These are phyloP conservation scores for Lasioglossum oenotherae DNA, from an alignment of 2,888 invertebrate genomes.

Conservation along the genomic window DNA sequence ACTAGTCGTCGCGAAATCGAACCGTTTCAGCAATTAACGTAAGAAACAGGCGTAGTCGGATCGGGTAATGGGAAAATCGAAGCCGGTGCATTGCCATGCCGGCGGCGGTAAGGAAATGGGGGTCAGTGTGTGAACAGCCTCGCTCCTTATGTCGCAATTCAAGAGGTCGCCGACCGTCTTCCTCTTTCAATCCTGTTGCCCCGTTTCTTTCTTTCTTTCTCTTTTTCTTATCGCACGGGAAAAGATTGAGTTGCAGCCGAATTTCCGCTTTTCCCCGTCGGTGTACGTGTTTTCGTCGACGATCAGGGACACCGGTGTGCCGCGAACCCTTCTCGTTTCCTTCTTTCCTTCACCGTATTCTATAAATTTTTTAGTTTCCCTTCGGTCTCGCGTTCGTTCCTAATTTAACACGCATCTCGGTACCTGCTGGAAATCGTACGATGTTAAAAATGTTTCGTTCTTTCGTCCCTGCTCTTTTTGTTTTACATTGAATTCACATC, in stretches of 20 bases:
- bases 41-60: conserved; percentile 15
- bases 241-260: conserved; percentile 30
- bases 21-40: not conserved
- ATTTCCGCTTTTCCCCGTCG: conserved; percentile 9
- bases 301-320: not conserved
- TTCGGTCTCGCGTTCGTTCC: not conserved
- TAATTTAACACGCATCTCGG: not conserved
- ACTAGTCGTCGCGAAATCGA: not conserved
- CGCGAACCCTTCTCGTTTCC: not conserved
- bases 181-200: conserved; percentile 56
- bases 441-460: not conserved
- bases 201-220: conserved; percentile 29
- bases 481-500: not conserved
- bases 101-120: conserved; percentile 75
- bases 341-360: not conserved
- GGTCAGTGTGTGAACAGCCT: conserved; percentile 83
- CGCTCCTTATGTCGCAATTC: conserved; percentile 74
- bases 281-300: not conserved
- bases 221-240: not conserved
- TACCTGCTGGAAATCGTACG: not conserved
- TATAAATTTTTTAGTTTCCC: not conserved
- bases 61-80: conserved; percentile 62
- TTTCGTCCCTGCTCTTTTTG: not conserved
- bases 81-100: conserved; percentile 39
- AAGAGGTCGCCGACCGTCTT: conserved; percentile 77